Evolutionary conservation across 2,797 vertebrate genomes (phyloP).

Genomic region (Dermochelys coriacea): DNA sequence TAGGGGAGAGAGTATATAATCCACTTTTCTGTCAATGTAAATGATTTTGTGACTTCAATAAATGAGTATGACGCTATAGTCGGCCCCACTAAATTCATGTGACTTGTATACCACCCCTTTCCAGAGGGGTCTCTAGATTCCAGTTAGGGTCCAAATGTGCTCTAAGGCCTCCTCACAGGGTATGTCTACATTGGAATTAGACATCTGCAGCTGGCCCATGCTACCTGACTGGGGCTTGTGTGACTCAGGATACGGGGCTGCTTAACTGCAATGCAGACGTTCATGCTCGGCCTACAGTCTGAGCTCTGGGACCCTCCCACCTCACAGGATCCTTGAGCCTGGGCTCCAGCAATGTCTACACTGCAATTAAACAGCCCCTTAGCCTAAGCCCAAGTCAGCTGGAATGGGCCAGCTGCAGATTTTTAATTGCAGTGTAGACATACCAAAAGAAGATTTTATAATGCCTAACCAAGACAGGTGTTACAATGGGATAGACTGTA

Average conservation of each 20-base stretch:
- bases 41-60: not conserved
- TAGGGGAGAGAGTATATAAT: not conserved
- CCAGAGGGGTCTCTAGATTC: not conserved
- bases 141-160: not conserved
- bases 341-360: not conserved
- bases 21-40: not conserved
- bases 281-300: not conserved
- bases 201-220: not conserved
- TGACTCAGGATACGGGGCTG: not conserved
- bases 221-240: not conserved
- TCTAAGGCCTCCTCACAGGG: not conserved
- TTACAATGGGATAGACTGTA: not conserved
- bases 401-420: not conserved
- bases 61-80: accelerated
- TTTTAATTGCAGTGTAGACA: not conserved
- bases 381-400: not conserved
- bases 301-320: not conserved
- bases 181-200: not conserved
- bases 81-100: not conserved
- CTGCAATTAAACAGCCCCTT: not conserved
- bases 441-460: not conserved
- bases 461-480: not conserved
- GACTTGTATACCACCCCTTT: not conserved
- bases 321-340: not conserved
- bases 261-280: not conserved